These are phyloP conservation scores for Nibea albiflora DNA, from an alignment of 2,113 vertebrate genomes.

Conservation along the genomic window DNA sequence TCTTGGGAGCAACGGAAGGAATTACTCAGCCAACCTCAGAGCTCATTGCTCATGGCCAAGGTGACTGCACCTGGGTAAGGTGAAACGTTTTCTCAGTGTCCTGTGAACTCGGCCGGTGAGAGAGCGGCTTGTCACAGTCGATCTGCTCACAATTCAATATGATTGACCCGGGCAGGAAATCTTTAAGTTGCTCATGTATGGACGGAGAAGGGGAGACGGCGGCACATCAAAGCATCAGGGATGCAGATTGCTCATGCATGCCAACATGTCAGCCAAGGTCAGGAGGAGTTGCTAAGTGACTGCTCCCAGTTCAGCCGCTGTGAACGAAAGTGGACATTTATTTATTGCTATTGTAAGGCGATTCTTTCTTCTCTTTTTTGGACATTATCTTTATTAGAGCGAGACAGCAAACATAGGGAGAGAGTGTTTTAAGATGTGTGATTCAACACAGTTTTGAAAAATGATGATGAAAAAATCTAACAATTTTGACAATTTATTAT, in stretches of 20 bases:
- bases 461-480: too few species aligned
- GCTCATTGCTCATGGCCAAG: constrained; percentile 62
- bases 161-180: constrained; percentile 80
- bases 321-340: constrained; percentile 43
- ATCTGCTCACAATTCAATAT: constrained; percentile 67
- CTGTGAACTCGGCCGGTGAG: constrained; percentile 36
- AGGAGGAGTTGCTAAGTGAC: constrained; percentile 68
- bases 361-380: neutral
- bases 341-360: constrained; percentile 37
- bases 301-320: constrained; percentile 18
- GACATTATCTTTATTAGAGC: neutral
- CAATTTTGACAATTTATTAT: neutral
- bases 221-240: constrained; percentile 68
- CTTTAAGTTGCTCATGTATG: constrained; percentile 76
- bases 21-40: constrained; percentile 45
- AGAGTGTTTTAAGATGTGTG: too few species aligned
- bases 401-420: neutral
- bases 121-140: constrained; percentile 69
- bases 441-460: too few species aligned
- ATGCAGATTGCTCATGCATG: constrained; percentile 74
- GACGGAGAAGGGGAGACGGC: constrained; percentile 61
- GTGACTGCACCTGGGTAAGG: constrained; percentile 67
- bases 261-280: constrained; percentile 79
- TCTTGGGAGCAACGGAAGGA: constrained; percentile 36
- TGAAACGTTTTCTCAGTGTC: constrained; percentile 51